phyloP scores from a whole-genome alignment of 2,113 vertebrate genomes.

The Pelvicachromis taeniatus region DNA sequence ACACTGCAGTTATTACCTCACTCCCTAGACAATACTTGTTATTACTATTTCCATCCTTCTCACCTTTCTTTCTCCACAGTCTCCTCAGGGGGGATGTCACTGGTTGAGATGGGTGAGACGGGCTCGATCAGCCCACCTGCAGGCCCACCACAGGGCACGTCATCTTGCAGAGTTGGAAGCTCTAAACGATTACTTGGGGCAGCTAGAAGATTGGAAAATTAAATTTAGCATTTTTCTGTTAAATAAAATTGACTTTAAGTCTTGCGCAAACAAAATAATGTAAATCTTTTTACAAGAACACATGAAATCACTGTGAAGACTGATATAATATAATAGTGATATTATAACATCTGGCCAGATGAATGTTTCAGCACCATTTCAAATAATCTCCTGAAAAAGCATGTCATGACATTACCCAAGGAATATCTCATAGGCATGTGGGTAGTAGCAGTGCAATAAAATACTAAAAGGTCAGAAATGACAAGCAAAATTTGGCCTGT shows the following conservation, averaged over 20 bases:
- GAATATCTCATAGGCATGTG: neutral
- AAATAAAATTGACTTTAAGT: neutral
- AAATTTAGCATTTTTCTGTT: neutral
- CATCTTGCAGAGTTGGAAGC: constrained; percentile 47
- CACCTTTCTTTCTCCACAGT: constrained; percentile 80
- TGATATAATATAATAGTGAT: neutral
- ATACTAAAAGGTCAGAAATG: neutral
- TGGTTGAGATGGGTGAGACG: neutral
- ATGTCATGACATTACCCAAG: neutral
- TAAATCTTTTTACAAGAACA: neutral
- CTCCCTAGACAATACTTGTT: neutral
- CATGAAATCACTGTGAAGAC: neutral
- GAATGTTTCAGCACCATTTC: neutral
- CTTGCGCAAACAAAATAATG: neutral
- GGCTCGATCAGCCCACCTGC: constrained; percentile 25
- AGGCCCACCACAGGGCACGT: constrained; percentile 45
- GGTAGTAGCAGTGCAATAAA: neutral
- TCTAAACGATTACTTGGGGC: constrained; percentile 52
- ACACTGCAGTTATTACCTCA: neutral
- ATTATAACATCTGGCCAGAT: neutral
- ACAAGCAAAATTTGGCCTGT: neutral
- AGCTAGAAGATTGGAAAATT: constrained; percentile 31
- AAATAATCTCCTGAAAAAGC: neutral
- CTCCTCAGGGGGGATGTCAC: constrained; percentile 72
- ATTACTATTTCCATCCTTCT: constrained; percentile 2